Base-by-base conservation (phyloP, 2,888 invertebrate genomes). In the Sinohyriopsis cumingii region DNA sequence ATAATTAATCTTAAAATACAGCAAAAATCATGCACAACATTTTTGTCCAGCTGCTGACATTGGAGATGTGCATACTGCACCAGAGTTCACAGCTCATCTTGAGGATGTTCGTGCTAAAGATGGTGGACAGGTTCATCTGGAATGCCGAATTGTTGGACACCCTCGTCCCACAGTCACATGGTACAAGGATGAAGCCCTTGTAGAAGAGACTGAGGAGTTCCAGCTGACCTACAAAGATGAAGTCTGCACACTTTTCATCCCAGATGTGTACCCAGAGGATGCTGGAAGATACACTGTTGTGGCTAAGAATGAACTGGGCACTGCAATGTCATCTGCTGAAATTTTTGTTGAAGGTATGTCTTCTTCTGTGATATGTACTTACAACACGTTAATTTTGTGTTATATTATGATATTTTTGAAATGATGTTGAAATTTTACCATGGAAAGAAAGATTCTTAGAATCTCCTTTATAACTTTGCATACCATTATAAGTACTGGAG, bases 251-350 rank as follows among this genome's bases (percentile, higher is more conserved):
- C 90, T 96, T 55, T 92, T 92, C 73, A 94, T 95, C 64, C 92
- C 92, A 25, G 92, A 93, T 79, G 93, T 93, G 0, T 91, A 91
- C 61, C 92, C 93, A 0, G 93, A 93, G 77, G 94, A 95, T 87
- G 93, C 93, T 84, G 95, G 95, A 19, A 94, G 94, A 66, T 95
- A 95, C 86, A 94, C 94, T 5, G 94, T 94, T 7, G 94, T 94
- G 86, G 95, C 95, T 1, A 92, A 92, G 1, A 95, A 95, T 86
- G 87, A 91, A 24, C 91, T 92, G 25, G 95, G 95, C 1, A 94
- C 94, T 78, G 94, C 93, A 0, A 94, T 94, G 86, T 94, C 95
- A 79, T 94, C 95, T 82, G 94, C 95, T 5, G 94, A 94, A 79
- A 90, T 95, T 53, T 94, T 94, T 61, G 93, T 94, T 68, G 84